These are phyloP conservation scores for Macaria liturata DNA, from an alignment of 2,888 invertebrate genomes.

Conservation along the genomic window DNA sequence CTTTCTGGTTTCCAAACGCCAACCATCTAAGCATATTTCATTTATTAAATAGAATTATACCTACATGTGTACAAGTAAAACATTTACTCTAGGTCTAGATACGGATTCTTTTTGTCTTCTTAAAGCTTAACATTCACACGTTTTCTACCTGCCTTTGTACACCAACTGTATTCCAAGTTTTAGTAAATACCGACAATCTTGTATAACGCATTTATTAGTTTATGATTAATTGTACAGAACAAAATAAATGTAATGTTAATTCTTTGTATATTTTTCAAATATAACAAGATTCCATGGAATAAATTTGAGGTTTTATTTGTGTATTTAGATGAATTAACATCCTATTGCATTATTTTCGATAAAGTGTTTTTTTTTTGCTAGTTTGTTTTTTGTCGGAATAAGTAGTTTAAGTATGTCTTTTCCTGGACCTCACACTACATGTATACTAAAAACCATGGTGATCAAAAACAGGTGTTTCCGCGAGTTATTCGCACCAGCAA, in stretches of 20 bases:
- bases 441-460: no score
- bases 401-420: no score
- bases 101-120: conserved; percentile 49
- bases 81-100: background rate
- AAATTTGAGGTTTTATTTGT: conserved; percentile 14
- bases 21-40: no score
- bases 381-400: no score
- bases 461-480: no score
- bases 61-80: no score
- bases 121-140: conserved; percentile 17
- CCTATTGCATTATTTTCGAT: no score
- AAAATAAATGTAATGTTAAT: conserved; percentile 68
- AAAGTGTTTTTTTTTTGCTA: no score
- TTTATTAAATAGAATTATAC: no score
- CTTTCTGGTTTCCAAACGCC: no score
- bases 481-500: no score
- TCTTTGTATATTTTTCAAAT: conserved; percentile 80
- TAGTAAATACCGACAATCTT: conserved; percentile 22
- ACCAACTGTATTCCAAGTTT: conserved; percentile 11
- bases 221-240: conserved; percentile 73
- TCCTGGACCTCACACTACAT: no score
- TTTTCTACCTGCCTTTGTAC: background rate
- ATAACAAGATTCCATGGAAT: conserved; percentile 63
- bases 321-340: background rate
- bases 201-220: conserved; percentile 74